Percentiles rank a stretch among this genome's conserved stretches.
phyloP scores from a whole-genome alignment of 2,113 vertebrate genomes.

The Corythaeola cristata region DNA sequence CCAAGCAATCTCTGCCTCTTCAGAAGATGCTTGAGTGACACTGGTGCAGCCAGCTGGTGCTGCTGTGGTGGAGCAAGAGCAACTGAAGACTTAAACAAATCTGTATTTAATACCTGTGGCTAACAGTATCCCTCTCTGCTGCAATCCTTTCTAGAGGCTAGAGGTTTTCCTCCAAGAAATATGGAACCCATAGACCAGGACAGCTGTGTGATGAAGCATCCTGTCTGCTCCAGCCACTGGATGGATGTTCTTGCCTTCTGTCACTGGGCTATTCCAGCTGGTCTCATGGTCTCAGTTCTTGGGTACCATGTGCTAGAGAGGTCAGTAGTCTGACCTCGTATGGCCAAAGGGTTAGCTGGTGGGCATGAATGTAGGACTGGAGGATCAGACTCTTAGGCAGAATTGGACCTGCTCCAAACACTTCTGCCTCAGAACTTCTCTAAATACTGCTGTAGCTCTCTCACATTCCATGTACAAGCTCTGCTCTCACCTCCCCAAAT shows the following conservation, averaged over 20 bases:
- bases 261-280: neutral
- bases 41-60: neutral
- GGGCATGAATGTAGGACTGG: neutral
- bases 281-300: neutral
- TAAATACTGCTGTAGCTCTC: neutral
- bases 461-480: neutral
- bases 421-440: neutral
- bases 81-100: neutral
- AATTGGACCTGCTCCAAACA: neutral
- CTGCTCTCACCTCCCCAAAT: neutral
- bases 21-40: neutral
- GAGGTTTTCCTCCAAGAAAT: neutral
- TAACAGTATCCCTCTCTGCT: neutral
- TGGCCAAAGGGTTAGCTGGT: neutral
- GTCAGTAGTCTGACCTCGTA: fast-evolving
- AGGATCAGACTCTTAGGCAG: neutral
- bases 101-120: neutral
- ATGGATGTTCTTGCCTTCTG: neutral
- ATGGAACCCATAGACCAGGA: neutral
- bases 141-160: neutral
- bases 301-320: neutral
- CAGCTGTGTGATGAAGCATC: neutral
- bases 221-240: neutral
- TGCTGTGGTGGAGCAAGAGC: neutral
- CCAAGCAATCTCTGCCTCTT: neutral